Conservation (phyloP, 30 jellyfish, hydroid and myxozoan genomes). For the Aurelia sp. region DNA sequence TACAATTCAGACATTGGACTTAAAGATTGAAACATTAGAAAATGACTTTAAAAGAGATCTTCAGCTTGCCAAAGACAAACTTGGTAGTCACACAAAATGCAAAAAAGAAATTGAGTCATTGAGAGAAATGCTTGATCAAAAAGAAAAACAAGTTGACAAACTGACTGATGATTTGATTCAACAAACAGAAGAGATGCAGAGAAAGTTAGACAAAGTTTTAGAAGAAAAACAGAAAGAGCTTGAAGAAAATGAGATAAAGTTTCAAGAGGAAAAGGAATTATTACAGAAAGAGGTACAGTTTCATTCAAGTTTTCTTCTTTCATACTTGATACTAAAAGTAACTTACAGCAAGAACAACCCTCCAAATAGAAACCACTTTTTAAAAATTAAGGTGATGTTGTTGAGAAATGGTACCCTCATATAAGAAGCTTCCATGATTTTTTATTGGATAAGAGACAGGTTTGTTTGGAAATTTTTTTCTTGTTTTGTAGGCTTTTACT, state of each 20-base stretch:
- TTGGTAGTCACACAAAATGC: constrained; percentile 60
- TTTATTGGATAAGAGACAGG: too few species aligned
- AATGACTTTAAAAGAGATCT: constrained; percentile 39
- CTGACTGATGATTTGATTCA: constrained; percentile 31
- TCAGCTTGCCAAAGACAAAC: constrained; percentile 49
- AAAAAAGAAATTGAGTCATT: constrained; percentile 40
- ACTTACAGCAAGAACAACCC: too few species aligned
- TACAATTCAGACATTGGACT: constrained; percentile 22
- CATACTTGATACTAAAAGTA: too few species aligned
- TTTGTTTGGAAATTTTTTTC: too few species aligned
- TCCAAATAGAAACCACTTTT: too few species aligned
- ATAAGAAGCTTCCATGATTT: too few species aligned
- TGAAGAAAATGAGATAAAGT: constrained; percentile 1
- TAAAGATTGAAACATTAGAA: constrained; percentile 29
- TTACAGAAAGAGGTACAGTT: constrained; percentile 35
- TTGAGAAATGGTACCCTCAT: too few species aligned
- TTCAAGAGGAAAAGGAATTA: constrained; percentile 26
- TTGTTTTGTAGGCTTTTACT: too few species aligned
- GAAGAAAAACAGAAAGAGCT: constrained; percentile 25
- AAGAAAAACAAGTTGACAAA: constrained; percentile 35
- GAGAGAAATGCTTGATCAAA: constrained; percentile 37
- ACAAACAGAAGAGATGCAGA: constrained; percentile 7
- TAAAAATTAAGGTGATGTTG: too few species aligned
- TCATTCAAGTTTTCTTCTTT: not conserved
- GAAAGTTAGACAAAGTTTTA: not conserved